These are phyloP conservation scores for Brachypodius melanocephalos DNA, from an alignment of 2,113 vertebrate species.

Conservation along the genomic window DNA sequence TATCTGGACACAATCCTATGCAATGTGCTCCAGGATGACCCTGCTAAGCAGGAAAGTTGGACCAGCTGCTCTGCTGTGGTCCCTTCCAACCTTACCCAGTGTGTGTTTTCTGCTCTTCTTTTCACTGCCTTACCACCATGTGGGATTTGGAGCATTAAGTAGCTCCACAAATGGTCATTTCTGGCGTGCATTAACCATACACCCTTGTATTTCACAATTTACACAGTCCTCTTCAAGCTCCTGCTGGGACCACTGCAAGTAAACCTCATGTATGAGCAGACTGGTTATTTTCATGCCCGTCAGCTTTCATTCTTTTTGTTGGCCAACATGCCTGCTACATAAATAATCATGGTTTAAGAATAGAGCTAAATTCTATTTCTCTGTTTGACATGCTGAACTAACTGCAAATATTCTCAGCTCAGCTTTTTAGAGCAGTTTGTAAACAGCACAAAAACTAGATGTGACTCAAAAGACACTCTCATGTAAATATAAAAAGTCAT, in stretches of 20 bases:
- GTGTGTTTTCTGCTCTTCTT: background rate
- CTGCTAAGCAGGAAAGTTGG: background rate
- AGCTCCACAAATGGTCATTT: background rate
- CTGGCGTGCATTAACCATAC: rapidly evolving
- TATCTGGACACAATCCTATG: background rate
- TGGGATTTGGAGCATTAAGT: background rate
- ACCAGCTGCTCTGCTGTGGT: background rate
- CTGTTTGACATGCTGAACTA: slow-evolving; percentile 41
- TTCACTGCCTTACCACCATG: background rate
- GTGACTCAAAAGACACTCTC: background rate
- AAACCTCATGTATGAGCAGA: background rate
- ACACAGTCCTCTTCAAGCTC: background rate
- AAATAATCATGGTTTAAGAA: slow-evolving; percentile 64
- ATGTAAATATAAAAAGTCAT: background rate
- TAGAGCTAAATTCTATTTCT: slow-evolving; percentile 48
- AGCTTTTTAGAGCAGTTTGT: slow-evolving; percentile 60
- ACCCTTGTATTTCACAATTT: background rate
- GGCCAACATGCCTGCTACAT: slow-evolving; percentile 25
- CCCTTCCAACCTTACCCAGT: background rate
- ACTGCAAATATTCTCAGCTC: slow-evolving; percentile 23
- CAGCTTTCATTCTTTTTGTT: slow-evolving; percentile 29
- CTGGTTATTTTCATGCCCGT: background rate
- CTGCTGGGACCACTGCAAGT: background rate
- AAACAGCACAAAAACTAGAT: slow-evolving; percentile 41
- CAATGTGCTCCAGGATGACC: background rate